Base-by-base conservation (phyloP, 1,140 invertebrate genomes). In the Hetaerina americana region DNA sequence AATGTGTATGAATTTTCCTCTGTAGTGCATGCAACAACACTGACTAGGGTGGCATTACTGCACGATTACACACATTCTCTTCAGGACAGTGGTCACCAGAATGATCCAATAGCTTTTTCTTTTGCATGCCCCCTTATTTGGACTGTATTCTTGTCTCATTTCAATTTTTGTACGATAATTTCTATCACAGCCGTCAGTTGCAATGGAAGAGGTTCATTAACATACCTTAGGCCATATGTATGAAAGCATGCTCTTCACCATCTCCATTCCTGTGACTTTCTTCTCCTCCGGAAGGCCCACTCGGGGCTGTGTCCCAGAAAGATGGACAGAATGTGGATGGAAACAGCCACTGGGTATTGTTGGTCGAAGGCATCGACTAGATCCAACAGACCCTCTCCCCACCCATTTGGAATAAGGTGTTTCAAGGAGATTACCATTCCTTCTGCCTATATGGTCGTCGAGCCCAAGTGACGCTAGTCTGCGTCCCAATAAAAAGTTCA, bases 171-270 rank as follows among this genome's bases (percentile, higher is more conserved):
- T n/a, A n/a, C n/a, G n/a, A n/a, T n/a, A n/a, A n/a, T n/a, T n/a
- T n/a, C n/a, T n/a, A n/a, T n/a, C n/a, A n/a, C n/a, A n/a, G n/a
- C n/a, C n/a, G n/a, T n/a, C n/a, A n/a, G n/a, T n/a, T n/a, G n/a
- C n/a, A n/a, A n/a, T n/a, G n/a, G n/a, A n/a, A n/a, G 12, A 29
- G 22, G 18, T 27, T 24, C 5, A 66, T 18, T 69, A 3, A 80
- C 78, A 70, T 84, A 90, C 91, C 84, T 92, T 91, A 27, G 97
- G 97, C 97, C 97, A 99, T 72, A 99, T 92, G 83, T 98, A 96
- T 66, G 86, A 84, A 75, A 95, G 79, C 92, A 99, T 96, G 67
- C 89, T 89, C 75, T 86, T 86, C 1, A 97, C 78, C 89, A 99
- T 97, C 76, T 97, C 88, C 74, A 81, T 79, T 24, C 87, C 87